A percentile compares a stretch with the other conserved stretches of the same genome.
Evolutionary conservation across 2,113 vertebrate species (phyloP).

Genomic region (Athene noctua): DNA sequence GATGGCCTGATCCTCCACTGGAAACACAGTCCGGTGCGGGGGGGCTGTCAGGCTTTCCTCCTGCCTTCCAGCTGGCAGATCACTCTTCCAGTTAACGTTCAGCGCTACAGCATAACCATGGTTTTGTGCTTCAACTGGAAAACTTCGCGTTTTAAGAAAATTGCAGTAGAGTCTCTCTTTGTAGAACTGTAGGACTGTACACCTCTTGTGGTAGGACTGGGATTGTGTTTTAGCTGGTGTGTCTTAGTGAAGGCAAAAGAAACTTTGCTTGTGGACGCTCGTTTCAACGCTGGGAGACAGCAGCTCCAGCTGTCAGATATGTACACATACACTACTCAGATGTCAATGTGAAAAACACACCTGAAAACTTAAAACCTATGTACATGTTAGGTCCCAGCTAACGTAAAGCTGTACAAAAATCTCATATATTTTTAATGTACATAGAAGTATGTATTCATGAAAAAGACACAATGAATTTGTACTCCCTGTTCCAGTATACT

Average conservation of each 20-base stretch:
- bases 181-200: no score
- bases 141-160: not conserved
- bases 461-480: not conserved
- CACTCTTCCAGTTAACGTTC: not conserved
- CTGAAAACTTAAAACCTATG: not conserved
- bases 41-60: not conserved
- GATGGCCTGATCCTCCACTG: not conserved
- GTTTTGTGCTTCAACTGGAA: not conserved
- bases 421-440: not conserved
- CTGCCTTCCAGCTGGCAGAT: not conserved
- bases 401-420: not conserved
- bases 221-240: not conserved
- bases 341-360: not conserved
- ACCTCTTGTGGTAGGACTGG: not conserved
- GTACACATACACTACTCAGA: no score
- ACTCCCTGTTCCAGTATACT: not conserved
- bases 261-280: not conserved
- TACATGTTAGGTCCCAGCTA: no score
- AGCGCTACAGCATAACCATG: accelerated
- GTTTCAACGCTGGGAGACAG: not conserved
- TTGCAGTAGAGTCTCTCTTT: not conserved
- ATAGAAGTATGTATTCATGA: no score
- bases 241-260: not conserved
- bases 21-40: accelerated
- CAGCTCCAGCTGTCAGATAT: not conserved